These are phyloP conservation scores for Drosophila mayaguana DNA, from an alignment of 2,888 invertebrate genomes.

Conservation along the genomic window DNA sequence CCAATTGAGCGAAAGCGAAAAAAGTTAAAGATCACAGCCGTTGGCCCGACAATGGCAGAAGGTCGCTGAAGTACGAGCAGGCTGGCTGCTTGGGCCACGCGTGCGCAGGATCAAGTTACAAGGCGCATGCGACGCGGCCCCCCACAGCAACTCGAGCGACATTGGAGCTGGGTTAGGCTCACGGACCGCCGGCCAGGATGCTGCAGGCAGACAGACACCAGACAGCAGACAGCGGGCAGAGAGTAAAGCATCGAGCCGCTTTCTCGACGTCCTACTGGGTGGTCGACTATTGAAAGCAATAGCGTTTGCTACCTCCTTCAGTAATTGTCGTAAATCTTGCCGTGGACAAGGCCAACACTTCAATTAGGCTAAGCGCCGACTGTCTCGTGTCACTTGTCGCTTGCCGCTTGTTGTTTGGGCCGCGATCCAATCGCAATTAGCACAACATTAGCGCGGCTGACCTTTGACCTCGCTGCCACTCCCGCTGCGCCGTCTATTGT, in stretches of 20 bases:
- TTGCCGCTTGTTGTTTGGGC: conserved; percentile 14
- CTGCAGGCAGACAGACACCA: conserved; percentile 10
- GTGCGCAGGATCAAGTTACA: conserved; percentile 67
- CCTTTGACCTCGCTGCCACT: conserved; percentile 81
- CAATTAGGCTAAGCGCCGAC: conserved; percentile 73
- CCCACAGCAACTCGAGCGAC: conserved; percentile 28
- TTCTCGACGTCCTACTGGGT: conserved; percentile 35
- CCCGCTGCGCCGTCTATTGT: conserved; percentile 66
- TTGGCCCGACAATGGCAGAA: conserved; percentile 49
- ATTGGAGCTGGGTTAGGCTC: conserved; percentile 52
- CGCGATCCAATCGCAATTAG: conserved; percentile 69
- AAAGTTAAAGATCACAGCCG: conserved; percentile 73
- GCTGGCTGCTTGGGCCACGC: conserved; percentile 61
- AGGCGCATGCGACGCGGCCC: conserved; percentile 54
- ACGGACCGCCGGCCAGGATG: conserved; percentile 62
- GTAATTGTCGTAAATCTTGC: conserved; percentile 49
- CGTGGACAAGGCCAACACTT: conserved; percentile 61
- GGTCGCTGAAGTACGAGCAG: conserved; percentile 3
- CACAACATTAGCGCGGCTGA: conserved; percentile 76
- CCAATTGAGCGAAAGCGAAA: conserved; percentile 47
- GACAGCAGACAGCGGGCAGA: conserved; percentile 7
- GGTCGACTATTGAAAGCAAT: conserved; percentile 23
- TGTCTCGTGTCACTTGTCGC: conserved; percentile 49
- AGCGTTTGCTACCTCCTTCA: conserved; percentile 37
- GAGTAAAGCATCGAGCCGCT: conserved; percentile 27